Conservation (phyloP, 2,888 invertebrate genomes). For the Agrypnus murinus region DNA sequence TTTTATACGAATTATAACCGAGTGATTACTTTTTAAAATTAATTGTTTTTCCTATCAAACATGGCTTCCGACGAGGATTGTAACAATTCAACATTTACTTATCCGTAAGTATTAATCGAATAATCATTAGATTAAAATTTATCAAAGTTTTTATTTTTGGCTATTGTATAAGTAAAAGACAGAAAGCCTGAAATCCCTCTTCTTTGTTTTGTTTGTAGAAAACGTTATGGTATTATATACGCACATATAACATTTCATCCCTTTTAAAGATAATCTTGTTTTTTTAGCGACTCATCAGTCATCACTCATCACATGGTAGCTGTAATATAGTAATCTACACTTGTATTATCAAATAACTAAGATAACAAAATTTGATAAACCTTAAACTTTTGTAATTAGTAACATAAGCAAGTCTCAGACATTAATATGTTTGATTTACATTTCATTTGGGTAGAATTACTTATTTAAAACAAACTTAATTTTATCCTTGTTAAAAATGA, state of each 20-base stretch:
- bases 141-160: too few relatives aligned
- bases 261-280: neutral
- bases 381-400: neutral
- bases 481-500: too few relatives aligned
- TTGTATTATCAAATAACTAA: neutral
- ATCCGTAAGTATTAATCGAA: slow-evolving; percentile 67
- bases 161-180: too few relatives aligned
- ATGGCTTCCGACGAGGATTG: slow-evolving; percentile 72
- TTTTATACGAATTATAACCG: slow-evolving; percentile 50
- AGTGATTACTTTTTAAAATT: slow-evolving; percentile 28
- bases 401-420: too few relatives aligned
- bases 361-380: slow-evolving; percentile 9
- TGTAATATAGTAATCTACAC: neutral
- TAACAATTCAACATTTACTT: slow-evolving; percentile 66
- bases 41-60: slow-evolving; percentile 51
- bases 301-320: neutral
- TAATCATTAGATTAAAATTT: too few relatives aligned
- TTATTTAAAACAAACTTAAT: too few relatives aligned
- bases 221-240: too few relatives aligned
- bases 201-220: too few relatives aligned
- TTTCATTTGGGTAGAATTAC: too few relatives aligned
- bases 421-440: too few relatives aligned
- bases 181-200: too few relatives aligned
- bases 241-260: too few relatives aligned
- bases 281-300: neutral